Base-by-base conservation (phyloP, 2,888 invertebrate genomes). In the Drosophila aldrichi region DNA sequence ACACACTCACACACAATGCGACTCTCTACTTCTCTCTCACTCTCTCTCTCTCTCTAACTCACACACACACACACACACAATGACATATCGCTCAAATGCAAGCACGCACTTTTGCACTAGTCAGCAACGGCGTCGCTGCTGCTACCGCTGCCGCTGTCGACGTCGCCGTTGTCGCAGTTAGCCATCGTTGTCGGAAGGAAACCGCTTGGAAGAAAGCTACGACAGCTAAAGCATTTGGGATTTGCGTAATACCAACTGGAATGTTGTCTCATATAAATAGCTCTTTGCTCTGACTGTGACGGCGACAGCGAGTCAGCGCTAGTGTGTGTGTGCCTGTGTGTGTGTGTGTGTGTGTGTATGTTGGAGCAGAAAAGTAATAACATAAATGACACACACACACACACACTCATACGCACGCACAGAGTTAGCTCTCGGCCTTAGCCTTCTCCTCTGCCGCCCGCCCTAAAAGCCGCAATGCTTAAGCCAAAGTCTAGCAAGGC, bases 221-320 rank as follows among this genome's bases (percentile, higher is more conserved):
- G 90, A 85, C 90, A 85, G 83, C 71, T 82, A 89, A 90, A 85
- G 90, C 89, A 80, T 88, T 85, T 82, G 83, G 89, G 85, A 85
- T 85, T 90, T 85, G 90, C 89, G 87, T 85, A 85, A 85, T 83
- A 85, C 87, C 85, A 75, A 90, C 83, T 89, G 88, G 90, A 88
- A 90, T 84, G 86, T 84, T 84, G 88, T 89, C 88, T 89, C 86
- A 84, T 88, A 89, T 84, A 84, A 84, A 84, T 84, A 84, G 84
- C 88, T 88, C 72, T 71, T 67, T 55, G 63, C 69, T 56, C 48
- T 48, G 62, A 29, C 60, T 73, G 61, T 41, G 46, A 65, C 56
- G 66, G 56, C 59, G 59, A 63, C 66, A 60, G 64, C 55, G 66
- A 65, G 58, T 38, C 62, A 57, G 46, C 54, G 32, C 29, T 36